These are phyloP conservation scores for Gastracanthus pulcherrimus DNA, from an alignment of 2,888 invertebrate genomes.

Conservation along the genomic window DNA sequence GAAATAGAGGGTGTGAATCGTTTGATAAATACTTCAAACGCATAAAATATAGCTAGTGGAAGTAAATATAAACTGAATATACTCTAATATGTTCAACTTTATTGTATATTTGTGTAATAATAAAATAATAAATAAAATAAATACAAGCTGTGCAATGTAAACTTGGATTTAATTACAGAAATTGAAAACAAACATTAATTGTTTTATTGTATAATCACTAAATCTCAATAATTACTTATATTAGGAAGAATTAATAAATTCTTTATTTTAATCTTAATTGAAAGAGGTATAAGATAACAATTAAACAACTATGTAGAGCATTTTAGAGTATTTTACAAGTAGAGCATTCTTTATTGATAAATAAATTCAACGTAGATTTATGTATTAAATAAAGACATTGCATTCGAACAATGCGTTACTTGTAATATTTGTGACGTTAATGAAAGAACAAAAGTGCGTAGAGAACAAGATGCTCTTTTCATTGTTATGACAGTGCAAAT, in stretches of 20 bases:
- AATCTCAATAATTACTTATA: neutral
- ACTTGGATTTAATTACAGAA: no score
- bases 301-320: neutral
- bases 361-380: neutral
- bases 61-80: neutral
- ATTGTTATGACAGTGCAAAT: constrained; percentile 3
- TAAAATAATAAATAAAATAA: neutral
- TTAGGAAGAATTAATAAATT: no score
- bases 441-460: neutral
- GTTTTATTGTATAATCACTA: neutral
- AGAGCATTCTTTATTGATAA: neutral
- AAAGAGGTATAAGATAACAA: neutral
- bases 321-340: neutral
- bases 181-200: no score
- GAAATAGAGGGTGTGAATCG: neutral
- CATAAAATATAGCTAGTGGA: neutral
- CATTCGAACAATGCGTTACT: neutral
- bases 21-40: neutral
- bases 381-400: neutral
- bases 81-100: no score
- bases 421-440: neutral
- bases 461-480: neutral
- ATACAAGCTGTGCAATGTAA: neutral
- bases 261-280: neutral
- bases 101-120: no score